Evolutionary conservation across 2,888 invertebrate species (phyloP), one percentile per base, ranked within the genome.

Genomic region (Torymus aiolomorphi): DNA sequence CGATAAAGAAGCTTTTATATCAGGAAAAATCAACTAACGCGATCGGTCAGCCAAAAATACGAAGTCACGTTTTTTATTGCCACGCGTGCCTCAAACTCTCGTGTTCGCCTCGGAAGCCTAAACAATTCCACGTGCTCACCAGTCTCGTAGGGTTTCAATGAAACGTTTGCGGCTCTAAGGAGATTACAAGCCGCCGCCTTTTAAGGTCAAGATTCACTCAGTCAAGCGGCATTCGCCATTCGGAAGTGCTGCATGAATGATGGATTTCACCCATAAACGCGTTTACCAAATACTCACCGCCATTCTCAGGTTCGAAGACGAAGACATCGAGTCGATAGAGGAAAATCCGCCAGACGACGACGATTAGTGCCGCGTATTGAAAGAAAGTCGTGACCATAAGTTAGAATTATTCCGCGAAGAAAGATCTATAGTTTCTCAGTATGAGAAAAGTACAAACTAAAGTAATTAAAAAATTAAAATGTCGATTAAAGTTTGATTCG

Each of bases 261-360:
- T 89, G 88, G 89, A 89, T 86, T 89, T 88, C 69, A 88, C 87
- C 70, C 86, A 88, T 73, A 87, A 88, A 71, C 84, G 88, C 12
- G 85, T 89, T n/a, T 79, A 86, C 20, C 84, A 87, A 42, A 88
- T 89, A 82, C 83, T 89, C 0, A 84, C 82, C n/a, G 85, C 86
- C 52, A 89, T 89, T 18, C 83, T 86, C 24, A 84, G 83, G 61
- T 85, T 87, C 51, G 67, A 71, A 20, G 80, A 82, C 42, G 86
- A 87, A 3, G 86, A 88, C 20, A 84, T 83, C 20, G 76, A 80
- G 4, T 84, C 82, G 14, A 86, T 87, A 18, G 86, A 86, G 5
- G 86, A 85, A 14, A 78, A 78, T 72, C 78, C 80, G 4, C 4
- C 42, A 42, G 42, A 42, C 54, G 83, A 79, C 71, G 70, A 80